Evolutionary conservation across 2,797 vertebrate species (phyloP), one percentile per base, ranked within the genome.

Genomic region (Phalloptychus januarius): DNA sequence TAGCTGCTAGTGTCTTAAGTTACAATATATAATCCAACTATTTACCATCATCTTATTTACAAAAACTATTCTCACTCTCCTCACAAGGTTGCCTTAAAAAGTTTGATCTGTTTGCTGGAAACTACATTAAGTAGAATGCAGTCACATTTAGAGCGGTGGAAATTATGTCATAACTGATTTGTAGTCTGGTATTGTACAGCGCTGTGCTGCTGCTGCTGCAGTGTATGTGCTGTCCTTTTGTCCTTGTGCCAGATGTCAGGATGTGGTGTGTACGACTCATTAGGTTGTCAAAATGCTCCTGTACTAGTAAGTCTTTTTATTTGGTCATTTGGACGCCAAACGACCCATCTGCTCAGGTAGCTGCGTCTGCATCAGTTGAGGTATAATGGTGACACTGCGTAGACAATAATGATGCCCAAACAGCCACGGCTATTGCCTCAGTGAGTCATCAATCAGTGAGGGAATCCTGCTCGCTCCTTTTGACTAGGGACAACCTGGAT

Each of bases 401-500:
- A 40, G 86, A 58, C 31, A 86, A 85, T 90, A 91, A 92, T 87
- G 89, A 86, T 86, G 85, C 85, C 86, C 86, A 90, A 92, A 91
- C 86, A 77, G 77, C 46, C 23, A 85, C 76, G 78, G 86, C 86
- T 80, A 88, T 82, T 85, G 81, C 82, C 74, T 85, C 81, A 83
- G 56, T 87, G 89, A 93, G 83, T 93, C 91, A 93, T 91, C 88
- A 91, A 87, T 93, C 90, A 92, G 78, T 74, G 83, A 89, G 92
- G 92, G 92, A 93, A 93, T 92, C 93, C 92, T 90, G 87, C 82
- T 80, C 73, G 58, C 75, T 78, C 48, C 76, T 83, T 86, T 75
- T 88, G 82, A 91, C 87, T 82, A 87, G 91, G 83, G 92, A 91
- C 88, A 91, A 89, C 93, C 91, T 88, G 91, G 88, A 92, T 92